Evolutionary conservation across 2,113 vertebrate species (phyloP), one percentile per base, ranked within the genome.

Genomic region (Corythornis madagascariensis): DNA sequence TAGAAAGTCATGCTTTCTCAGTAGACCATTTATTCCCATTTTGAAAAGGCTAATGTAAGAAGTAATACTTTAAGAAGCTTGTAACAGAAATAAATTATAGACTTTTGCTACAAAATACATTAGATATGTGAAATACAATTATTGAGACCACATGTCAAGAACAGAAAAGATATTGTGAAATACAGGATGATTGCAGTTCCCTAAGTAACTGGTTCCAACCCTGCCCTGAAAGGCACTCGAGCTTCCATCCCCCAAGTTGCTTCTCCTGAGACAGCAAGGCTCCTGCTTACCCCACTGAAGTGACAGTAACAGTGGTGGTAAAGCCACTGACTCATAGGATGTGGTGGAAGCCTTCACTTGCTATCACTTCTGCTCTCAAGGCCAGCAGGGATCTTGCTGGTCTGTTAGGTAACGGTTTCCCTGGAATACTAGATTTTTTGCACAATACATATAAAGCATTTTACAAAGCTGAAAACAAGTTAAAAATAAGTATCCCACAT

Each of bases 271-370:
- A 64, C 3, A 64, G 6, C 19, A 72, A 76, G 38, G 22, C 11
- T 79, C 11, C 42, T 80, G 3, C 26, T 67, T 67, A 20, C 15
- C 64, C 22, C 38, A 43, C 6, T 28, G 40, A 72, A 50, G 28
- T 12, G 1, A 1, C 35, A 17, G 3, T 6, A 57, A 35, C 4
- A 14, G 17, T 1, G 1, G 13, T 26, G 6, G 57, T 29, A 63
- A 43, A 43, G 26, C 7, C n/a, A 40, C 43, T 28, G 40, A 83
- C 13, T 52, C 53, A 66, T 26, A 75, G 35, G 52, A 52, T 6
- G 0, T 4, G 16, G 29, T 12, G 31, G 3, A 24, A 66, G 7
- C 31, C 24, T 85, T 73, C 28, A 42, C 2, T 22, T 55, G 16
- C 40, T 63, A 15, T 42, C 60, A 47, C 19, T 57, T 52, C 14